Base-by-base conservation (phyloP, 2,888 invertebrate genomes). In the Plebejus argus region DNA sequence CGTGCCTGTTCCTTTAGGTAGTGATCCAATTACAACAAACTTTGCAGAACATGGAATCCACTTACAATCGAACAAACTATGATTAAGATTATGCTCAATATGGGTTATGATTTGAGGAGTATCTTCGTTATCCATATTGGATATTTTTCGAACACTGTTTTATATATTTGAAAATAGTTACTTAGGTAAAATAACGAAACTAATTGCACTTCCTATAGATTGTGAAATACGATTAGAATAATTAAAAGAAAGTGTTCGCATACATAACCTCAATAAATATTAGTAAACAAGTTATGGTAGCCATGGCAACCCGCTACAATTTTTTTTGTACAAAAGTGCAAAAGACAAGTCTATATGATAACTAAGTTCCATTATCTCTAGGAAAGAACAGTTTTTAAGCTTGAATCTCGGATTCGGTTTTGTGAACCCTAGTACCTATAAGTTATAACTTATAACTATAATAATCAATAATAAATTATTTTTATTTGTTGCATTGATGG, bases 31-130 rank as follows among this genome's bases (percentile, higher is more conserved):
- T 70, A 97, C 96, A 79, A 98, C 96, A 91, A 99, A 98, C 90
- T 98, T 99, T 0, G 99, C 97, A 3, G 98, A 98, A 86, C 97
- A 97, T 0, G 99, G 99, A 84, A 99, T 96, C 99, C 99, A 99
- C 92, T 98, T 98, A n/a, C 97, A 96, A 86, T 99, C 99, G 88
- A 98, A 98, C 35, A 98, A 90, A 0, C 98, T 97, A 89, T 97
- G 99, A 86, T 97, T 96, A 1, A 98, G 90, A 33, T 96, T 94
- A 87, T 97, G 97, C 85, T 98, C 97, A 56, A 97, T 95, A 86
- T 99, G 98, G 78, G 97, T 96, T 83, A 99, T 97, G 84, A 99
- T 97, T 91, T 98, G 98, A 0, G 99, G 98, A 83, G 98, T 98
- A 80, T 97, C 96, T 80, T 86, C 81, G 76, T 84, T 85, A 78